Base-by-base conservation (phyloP, 1,140 invertebrate species). In the Leptestheria dahalacensis region DNA sequence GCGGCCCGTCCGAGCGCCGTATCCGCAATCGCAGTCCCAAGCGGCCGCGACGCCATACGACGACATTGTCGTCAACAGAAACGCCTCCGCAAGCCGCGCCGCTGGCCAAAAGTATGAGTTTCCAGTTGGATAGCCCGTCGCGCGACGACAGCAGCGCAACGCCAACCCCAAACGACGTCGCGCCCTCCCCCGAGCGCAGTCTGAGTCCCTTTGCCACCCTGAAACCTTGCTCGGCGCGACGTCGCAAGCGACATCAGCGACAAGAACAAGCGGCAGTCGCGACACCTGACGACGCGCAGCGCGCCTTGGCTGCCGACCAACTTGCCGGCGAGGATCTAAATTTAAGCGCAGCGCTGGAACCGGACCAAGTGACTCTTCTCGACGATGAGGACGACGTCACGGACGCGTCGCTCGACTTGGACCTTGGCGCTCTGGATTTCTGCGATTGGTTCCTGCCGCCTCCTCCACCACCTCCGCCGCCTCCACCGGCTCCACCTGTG, bases 31-130 rank as follows among this genome's bases (percentile, higher is more conserved):
- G 61, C 46, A 48, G 48, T 61, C 29, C 49, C 24, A 54, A 25
- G 48, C 54, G 4, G 65, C 56, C 2, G 46, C 26, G 24, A 18
- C 29, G 29, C 57, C 28, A 58, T 21, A 53, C 55, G 28, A 25
- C 48, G 21, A 53, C 55, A 24, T 48, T 57, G 26, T 28, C 50
- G 50, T 15, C 48, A 9, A 47, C 25, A 48, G 50, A 29, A n/a
- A n/a, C n/a, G 11, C 29, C 28, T 20, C n/a, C 51, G 33, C 9
- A 50, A 26, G 24, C 24, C 46, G 9, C 54, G 21, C 12, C 54
- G 10, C 3, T 47, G 33, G 6, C 33, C 6, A 41, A 41, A 41
- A 41, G 33, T 41, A 41, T 41, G 33, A 41, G 33, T 41, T 41
- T 41, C 33, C 6, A 15, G 33, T 15, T 41, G 33, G 6, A 6